Conservation (phyloP, 2,113 vertebrate species). For the Vanacampus margaritifer region DNA sequence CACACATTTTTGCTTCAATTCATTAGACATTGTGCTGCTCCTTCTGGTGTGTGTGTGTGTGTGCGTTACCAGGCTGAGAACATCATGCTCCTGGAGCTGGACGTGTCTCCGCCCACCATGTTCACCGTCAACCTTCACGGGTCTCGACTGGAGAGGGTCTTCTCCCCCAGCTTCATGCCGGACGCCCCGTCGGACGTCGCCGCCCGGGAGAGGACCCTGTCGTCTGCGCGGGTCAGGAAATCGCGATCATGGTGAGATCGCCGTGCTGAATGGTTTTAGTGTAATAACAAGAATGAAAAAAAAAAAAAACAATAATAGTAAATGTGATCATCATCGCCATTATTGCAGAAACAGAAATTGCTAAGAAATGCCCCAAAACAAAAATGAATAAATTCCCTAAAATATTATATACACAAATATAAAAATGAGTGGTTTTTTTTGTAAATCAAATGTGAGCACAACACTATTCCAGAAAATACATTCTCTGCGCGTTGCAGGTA, state of each 20-base stretch:
- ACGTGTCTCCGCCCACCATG: constrained; percentile 81
- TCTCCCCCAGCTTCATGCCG: constrained; percentile 45
- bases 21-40: too few species aligned
- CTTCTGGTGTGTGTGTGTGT: too few species aligned
- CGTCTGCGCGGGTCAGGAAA: constrained; percentile 80
- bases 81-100: constrained; percentile 91
- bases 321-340: too few species aligned
- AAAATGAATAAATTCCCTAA: too few species aligned
- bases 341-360: not conserved
- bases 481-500: constrained; percentile 72
- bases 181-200: constrained; percentile 32
- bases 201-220: constrained; percentile 71
- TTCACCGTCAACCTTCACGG: constrained; percentile 75
- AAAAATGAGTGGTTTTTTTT: too few species aligned
- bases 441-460: not conserved
- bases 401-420: too few species aligned
- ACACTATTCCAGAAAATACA: not conserved
- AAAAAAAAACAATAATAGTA: not conserved
- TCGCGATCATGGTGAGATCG: constrained; percentile 87
- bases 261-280: not conserved
- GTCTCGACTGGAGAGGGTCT: constrained; percentile 73
- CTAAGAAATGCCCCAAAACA: not conserved
- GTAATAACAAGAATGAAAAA: not conserved
- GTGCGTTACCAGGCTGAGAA: constrained; percentile 83
- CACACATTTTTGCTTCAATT: too few species aligned